Evolutionary conservation across 2,888 invertebrate species (phyloP).

Genomic region (Dolichopus griseipennis): DNA sequence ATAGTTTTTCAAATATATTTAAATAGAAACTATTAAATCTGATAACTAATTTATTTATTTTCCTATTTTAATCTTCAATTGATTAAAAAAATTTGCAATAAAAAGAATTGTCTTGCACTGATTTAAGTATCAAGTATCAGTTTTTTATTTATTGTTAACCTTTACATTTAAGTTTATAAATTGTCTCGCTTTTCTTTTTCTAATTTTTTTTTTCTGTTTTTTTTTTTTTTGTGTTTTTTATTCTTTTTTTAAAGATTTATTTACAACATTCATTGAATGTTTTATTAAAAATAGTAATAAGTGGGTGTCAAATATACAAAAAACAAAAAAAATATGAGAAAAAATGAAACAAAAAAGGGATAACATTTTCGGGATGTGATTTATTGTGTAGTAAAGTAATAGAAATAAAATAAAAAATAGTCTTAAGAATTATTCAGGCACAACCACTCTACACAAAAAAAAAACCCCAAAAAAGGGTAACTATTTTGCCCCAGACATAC

Average conservation of each 20-base stretch:
- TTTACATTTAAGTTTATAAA: too few species aligned
- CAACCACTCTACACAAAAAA: not conserved
- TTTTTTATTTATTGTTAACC: too few species aligned
- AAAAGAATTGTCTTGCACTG: not conserved
- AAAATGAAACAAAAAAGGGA: not conserved
- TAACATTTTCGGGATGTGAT: not conserved
- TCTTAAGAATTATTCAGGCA: not conserved
- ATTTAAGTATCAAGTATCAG: not conserved
- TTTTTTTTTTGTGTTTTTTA: too few species aligned
- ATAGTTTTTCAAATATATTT: too few species aligned
- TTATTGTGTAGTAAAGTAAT: constrained; percentile 7
- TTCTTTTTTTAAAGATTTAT: too few species aligned
- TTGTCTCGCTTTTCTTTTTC: not conserved
- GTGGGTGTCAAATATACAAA: not conserved
- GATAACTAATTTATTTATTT: too few species aligned
- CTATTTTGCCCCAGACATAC: constrained; percentile 25
- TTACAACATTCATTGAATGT: not conserved
- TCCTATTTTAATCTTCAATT: too few species aligned
- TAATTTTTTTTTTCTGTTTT: not conserved
- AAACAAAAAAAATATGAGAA: not conserved
- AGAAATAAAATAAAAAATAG: not conserved
- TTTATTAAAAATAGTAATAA: not conserved
- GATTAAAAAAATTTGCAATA: too few species aligned
- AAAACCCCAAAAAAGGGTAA: constrained; percentile 22
- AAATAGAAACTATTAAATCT: too few species aligned